Base-by-base conservation (phyloP, 2,113 vertebrate species). In the Carollia perspicillata region DNA sequence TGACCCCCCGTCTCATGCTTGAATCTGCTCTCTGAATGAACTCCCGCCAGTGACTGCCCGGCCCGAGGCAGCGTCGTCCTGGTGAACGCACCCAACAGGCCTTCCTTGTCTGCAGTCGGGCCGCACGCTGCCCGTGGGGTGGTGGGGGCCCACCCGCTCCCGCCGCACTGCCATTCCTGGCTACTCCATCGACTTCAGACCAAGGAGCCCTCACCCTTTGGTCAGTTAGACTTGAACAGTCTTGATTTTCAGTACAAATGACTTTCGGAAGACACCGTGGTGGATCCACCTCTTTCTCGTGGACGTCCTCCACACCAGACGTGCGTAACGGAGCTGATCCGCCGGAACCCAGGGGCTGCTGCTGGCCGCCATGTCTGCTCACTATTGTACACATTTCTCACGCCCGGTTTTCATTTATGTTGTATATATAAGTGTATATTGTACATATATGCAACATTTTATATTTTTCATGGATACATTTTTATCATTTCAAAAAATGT, bases 401-500 rank as follows among this genome's bases (percentile, higher is more conserved):
- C 94, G 97, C 97, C 81, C 91, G 51, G 44, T 96, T 97, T 93
- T 96, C 94, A 98, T 97, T 98, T 98, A 75, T 98, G 96, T 97
- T 98, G 97, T 98, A 93, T 97, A 66, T 97, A 97, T 97, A 98
- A 89, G 87, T 96, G 94, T 96, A 97, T 97, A 95, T 95, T 97
- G 94, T 97, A 49, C 86, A 95, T 97, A 97, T 97, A 80, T 77
- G 96, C 95, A 63, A 97, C 95, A 95, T 98, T 98, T 99, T 98
- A 74, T 99, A 98, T 97, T 98, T 97, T 98, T 98, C 97, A 96
- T 55, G 84, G 96, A 98, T 98, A 97, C 96, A 97, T 97, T 97
- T 98, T 98, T 98, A 99, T 98, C 98, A 98, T 98, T 99, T 98
- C 98, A 99, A 99, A 98, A 98, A 98, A 96, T 98, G 97, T 98